These are phyloP conservation scores for Rallus limicola DNA, from an alignment of 2,113 vertebrate species.

Conservation along the genomic window DNA sequence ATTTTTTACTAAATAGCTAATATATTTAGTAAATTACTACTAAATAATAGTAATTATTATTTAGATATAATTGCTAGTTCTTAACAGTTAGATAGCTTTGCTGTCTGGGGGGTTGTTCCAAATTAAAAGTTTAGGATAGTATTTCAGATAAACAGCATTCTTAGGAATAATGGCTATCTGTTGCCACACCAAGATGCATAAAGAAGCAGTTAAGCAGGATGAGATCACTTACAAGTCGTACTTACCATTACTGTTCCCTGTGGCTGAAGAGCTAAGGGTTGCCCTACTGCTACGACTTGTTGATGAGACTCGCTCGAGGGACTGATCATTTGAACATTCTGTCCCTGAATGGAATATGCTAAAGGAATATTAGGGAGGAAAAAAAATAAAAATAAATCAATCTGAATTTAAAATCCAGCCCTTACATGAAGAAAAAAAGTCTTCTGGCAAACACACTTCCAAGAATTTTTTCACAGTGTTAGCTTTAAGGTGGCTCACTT, in stretches of 20 bases:
- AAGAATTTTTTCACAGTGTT: neutral
- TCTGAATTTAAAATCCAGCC: neutral
- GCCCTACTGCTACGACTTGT: conserved; percentile 97
- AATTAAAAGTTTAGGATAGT: neutral
- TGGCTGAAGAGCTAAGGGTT: conserved; percentile 91
- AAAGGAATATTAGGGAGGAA: conserved; percentile 46
- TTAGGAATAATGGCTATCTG: neutral
- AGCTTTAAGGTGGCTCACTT: neutral
- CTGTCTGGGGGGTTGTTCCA: neutral
- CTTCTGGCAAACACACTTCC: neutral
- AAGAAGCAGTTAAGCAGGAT: neutral
- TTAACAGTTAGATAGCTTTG: neutral
- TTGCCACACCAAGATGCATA: neutral
- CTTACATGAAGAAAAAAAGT: neutral
- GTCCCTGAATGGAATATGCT: conserved; percentile 98
- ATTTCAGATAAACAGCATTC: neutral
- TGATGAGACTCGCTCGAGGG: conserved; percentile 98
- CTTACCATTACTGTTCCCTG: conserved; percentile 98
- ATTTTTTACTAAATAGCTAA: neutral
- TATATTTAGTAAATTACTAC: too few relatives aligned
- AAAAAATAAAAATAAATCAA: neutral
- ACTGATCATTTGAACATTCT: conserved; percentile 96
- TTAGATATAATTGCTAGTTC: neutral
- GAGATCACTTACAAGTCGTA: neutral
- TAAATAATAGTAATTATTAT: too few relatives aligned